phyloP scores from a whole-genome alignment of 2,888 invertebrate species.

The Melieria omissa region DNA sequence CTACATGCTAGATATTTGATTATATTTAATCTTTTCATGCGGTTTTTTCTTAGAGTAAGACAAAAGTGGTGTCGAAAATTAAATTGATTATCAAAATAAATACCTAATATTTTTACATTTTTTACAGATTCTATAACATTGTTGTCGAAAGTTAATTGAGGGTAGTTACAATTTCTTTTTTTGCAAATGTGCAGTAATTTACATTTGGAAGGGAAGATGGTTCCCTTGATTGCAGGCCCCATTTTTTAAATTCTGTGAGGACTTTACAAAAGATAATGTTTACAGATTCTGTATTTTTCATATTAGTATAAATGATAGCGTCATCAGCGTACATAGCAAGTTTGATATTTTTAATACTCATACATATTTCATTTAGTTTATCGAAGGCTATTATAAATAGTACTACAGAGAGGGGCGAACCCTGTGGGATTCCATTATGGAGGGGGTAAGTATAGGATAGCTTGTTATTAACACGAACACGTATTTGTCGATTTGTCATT shows the following conservation, averaged over 20 bases:
- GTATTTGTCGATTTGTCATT: constrained; percentile 2
- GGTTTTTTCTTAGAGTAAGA: not conserved
- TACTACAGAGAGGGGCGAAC: constrained; percentile 1
- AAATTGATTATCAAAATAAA: not conserved
- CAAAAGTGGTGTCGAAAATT: not conserved
- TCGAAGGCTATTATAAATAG: not conserved
- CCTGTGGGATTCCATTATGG: constrained; percentile 10
- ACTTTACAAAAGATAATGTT: no score
- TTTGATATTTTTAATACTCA: not conserved
- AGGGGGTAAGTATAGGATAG: not conserved
- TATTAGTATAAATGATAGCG: constrained; percentile 9
- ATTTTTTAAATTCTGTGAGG: no score
- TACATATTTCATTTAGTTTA: constrained; percentile 1
- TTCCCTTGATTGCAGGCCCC: not conserved
- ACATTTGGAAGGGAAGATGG: not conserved
- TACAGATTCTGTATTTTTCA: not conserved
- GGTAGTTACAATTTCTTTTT: constrained; percentile 3
- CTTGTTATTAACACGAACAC: not conserved
- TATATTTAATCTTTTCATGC: not conserved
- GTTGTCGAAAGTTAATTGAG: constrained; percentile 2
- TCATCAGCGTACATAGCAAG: constrained; percentile 8
- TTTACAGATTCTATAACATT: not conserved
- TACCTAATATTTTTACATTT: constrained; percentile 10
- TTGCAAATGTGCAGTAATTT: constrained; percentile 9
- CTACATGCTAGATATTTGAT: not conserved